Evolutionary conservation across 2,888 invertebrate species (phyloP), one percentile per base, ranked within the genome.

Genomic region (Ophion ellenae): DNA sequence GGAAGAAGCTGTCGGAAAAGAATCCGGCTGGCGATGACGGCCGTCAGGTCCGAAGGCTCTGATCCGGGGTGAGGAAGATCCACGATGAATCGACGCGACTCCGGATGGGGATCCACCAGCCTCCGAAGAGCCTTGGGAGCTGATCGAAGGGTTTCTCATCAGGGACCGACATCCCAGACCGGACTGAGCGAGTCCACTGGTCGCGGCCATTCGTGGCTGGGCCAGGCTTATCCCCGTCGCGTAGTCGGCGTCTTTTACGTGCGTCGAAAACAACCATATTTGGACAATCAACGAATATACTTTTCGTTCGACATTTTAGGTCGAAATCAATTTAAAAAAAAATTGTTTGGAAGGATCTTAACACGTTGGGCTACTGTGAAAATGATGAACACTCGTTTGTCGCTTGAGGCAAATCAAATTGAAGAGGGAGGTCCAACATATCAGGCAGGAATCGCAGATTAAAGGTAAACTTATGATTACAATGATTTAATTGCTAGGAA

Each of bases 1-100:
- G 2, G 93, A 93, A 0, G 92, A 92, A 3, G 93, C 92, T 76
- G 91, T 82, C 76, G 92, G 90, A 78, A 93, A 69, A 79, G 91
- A 81, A 87, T 94, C 90, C 40, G 89, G 91, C 84, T 90, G 89
- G 70, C 89, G 89, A 74, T 91, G 90, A 7, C 97, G 96, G 0
- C 97, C 97, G 91, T 97, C 97, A 0, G 97, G 97, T 28, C 97
- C 97, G 90, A 97, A 97, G 0, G 97, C 97, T 87, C 97, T 96
- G 89, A 97, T 97, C 88, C 97, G 97, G 0, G 97, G 97, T 0
- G 97, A 97, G n/a, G 24, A 69, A 0, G 97, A 97, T 9, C 97
- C 97, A 63, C 97, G 96, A 91, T 97, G 97, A 89, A 96, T 96
- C 96, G 94, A 83, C 20, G 79, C 59, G 7, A 53, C 53, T 14